These are phyloP conservation scores for Operophtera brumata DNA, from an alignment of 2,888 invertebrate genomes.

Conservation along the genomic window DNA sequence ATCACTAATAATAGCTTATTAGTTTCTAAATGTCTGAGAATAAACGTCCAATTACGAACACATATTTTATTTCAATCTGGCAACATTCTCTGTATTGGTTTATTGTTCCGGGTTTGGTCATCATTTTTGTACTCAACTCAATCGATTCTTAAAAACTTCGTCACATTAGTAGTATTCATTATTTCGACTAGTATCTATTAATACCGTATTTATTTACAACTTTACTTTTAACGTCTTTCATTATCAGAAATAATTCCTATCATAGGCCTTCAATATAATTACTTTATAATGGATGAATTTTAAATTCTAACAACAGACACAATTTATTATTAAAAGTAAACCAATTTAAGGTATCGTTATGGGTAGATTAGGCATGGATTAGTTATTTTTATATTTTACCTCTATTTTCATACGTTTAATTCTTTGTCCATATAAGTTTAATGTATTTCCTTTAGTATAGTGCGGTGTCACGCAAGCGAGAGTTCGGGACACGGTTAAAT, in stretches of 20 bases:
- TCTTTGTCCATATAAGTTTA: slow-evolving; percentile 12
- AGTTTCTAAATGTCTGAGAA: background rate
- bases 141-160: no score
- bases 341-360: background rate
- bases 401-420: slow-evolving; percentile 5
- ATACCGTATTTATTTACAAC: background rate
- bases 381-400: background rate
- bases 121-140: background rate
- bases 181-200: background rate
- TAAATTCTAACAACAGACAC: background rate
- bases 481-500: slow-evolving; percentile 62
- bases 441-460: slow-evolving; percentile 36
- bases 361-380: slow-evolving; percentile 5
- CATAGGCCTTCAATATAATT: background rate
- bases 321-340: background rate
- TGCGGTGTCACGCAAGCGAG: slow-evolving; percentile 48
- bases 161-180: background rate
- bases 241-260: background rate
- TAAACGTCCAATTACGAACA: background rate
- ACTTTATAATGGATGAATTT: background rate
- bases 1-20: background rate
- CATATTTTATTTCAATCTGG: background rate
- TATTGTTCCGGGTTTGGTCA: background rate
- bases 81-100: background rate
- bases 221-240: background rate